Conservation (phyloP, 2,113 vertebrate genomes). For the Glareola pratincola region DNA sequence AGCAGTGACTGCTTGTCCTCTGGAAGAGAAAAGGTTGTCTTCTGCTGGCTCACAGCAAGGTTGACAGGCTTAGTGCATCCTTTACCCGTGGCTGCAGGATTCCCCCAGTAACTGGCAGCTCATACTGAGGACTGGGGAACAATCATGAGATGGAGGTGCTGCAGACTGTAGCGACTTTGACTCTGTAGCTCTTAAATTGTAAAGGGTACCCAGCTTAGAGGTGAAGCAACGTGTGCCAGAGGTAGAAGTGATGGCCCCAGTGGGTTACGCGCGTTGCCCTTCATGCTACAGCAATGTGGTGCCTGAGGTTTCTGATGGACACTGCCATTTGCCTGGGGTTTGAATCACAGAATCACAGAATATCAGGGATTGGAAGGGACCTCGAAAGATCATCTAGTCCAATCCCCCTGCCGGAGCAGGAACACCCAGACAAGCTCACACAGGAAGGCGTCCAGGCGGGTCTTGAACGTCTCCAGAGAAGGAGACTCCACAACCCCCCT, state of each 20-base stretch:
- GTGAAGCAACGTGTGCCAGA: neutral
- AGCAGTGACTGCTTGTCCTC: neutral
- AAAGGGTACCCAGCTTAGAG: neutral
- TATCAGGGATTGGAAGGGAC: no score
- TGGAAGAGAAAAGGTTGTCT: neutral
- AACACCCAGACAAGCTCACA: no score
- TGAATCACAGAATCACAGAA: no score
- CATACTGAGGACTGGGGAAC: neutral
- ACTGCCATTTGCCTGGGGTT: neutral
- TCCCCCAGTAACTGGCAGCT: neutral
- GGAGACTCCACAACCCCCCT: no score
- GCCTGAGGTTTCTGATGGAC: neutral
- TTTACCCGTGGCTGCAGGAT: neutral
- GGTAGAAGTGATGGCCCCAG: neutral
- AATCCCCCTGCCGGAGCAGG: no score
- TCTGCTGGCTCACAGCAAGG: neutral
- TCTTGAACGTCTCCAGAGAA: no score
- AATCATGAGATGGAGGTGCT: neutral
- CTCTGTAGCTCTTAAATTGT: neutral
- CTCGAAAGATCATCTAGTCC: no score
- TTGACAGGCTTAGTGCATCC: neutral
- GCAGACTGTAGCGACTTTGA: neutral
- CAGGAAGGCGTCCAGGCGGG: no score
- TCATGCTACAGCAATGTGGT: neutral
- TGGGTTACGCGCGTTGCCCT: rapidly evolving